These are phyloP conservation scores for Macquaria ambigua DNA, from an alignment of 2,113 vertebrate genomes.

Conservation along the genomic window DNA sequence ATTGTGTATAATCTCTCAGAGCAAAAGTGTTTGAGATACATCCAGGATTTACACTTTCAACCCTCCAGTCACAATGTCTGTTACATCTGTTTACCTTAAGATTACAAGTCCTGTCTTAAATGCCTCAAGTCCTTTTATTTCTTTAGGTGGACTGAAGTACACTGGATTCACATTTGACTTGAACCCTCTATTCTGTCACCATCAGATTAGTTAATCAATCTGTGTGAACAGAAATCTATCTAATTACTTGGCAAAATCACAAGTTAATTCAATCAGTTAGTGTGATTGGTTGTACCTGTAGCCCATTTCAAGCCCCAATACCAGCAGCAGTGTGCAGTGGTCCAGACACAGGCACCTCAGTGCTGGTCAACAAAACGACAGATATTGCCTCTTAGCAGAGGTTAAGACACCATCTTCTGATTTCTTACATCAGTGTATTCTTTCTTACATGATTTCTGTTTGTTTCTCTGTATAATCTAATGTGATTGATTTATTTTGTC, in stretches of 20 bases:
- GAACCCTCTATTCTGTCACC: not conserved
- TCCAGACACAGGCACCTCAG: conserved; percentile 10
- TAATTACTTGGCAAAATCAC: conserved; percentile 38
- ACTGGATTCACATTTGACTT: not conserved
- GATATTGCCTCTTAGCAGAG: not conserved
- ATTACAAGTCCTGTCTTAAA: not conserved
- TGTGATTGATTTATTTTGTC: not conserved
- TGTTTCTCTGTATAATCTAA: not conserved
- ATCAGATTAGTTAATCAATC: conserved; percentile 9
- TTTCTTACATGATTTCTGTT: not conserved
- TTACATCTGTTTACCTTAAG: not conserved
- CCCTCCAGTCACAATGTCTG: not conserved
- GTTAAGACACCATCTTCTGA: not conserved
- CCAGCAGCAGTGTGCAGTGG: conserved; percentile 18
- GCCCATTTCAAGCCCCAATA: conserved; percentile 64
- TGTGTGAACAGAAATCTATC: conserved; percentile 28
- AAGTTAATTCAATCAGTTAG: conserved; percentile 55
- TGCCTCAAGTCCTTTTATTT: not conserved
- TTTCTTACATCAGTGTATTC: not conserved
- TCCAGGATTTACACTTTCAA: not conserved
- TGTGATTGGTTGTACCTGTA: conserved; percentile 48
- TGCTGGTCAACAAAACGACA: conserved; percentile 7
- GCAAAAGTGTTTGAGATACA: not conserved
- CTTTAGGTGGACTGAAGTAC: not conserved
- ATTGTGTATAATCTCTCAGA: not conserved